Evolutionary conservation across 1,140 invertebrate species (phyloP), one percentile per base, ranked within the genome.

Genomic region (Drosophila parvula): DNA sequence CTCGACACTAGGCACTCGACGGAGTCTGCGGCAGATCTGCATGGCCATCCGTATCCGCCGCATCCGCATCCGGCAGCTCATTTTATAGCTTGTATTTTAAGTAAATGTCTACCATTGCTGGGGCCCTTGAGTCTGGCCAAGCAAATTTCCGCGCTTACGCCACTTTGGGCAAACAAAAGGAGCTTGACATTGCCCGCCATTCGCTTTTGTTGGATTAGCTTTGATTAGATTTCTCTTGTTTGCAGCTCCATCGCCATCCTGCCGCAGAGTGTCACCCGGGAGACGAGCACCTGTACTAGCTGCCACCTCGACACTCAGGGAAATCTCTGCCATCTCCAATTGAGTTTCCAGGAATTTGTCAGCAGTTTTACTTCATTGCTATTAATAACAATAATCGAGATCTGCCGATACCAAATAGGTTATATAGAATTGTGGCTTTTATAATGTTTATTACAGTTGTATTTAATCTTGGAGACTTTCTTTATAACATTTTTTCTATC

Each of bases 1-100:
- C 79, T 88, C 83, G 79, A 58, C 78, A 81, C 59, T 78, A 57
- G 50, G 73, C 61, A 62, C 43, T 62, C 32, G 63, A 12, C 43
- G 55, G 41, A 70, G 64, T 38, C 51, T 55, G 51, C 34, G 34
- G 34, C 51, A 30, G 45, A 61, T 64, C 61, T 59, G 55, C 61
- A 16, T 36, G 55, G 30, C 32, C 61, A 55, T 55, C 68, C 30
- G 40, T 12, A 56, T 43, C 43, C 32, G 48, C 38, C 60, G 30
- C 11, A 64, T 75, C 63, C 51, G 36, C 60, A 75, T 75, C 74
- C 74, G 67, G 63, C 80, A 88, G 80, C 85, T 84, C 85, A 89
- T 90, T 89, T 89, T 85, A 90, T 89, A 75, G 85, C 85, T 90
- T 89, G 84, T 89, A 89, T 89, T 89, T 89, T 89, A 89, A 89